phyloP scores from a whole-genome alignment of 2,797 vertebrate genomes.

The Cossypha dichroa region DNA sequence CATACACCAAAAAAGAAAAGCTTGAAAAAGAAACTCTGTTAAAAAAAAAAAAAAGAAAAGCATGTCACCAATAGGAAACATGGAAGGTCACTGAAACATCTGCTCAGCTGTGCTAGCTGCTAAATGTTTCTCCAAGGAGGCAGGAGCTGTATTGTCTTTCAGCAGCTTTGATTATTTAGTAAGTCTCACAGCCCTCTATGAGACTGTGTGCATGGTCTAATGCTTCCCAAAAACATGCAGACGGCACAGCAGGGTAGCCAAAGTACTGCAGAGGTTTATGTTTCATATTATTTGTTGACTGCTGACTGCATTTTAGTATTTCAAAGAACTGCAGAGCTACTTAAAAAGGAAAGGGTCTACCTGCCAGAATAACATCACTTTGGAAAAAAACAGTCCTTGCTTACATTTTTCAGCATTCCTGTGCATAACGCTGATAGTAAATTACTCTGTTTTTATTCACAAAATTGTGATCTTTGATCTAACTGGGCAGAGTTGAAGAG shows the following conservation, averaged over 20 bases:
- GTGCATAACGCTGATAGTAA: neutral
- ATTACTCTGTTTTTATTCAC: neutral
- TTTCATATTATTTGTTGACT: slow-evolving; percentile 6
- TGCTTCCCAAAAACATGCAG: neutral
- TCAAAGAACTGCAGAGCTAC: neutral
- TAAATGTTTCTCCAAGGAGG: slow-evolving; percentile 48
- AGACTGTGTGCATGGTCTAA: neutral
- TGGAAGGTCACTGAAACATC: slow-evolving; percentile 62
- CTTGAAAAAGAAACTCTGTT: slow-evolving; percentile 22
- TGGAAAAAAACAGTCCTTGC: neutral
- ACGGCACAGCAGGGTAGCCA: neutral
- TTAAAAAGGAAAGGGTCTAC: neutral
- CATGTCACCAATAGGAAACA: slow-evolving; percentile 51
- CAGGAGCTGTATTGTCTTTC: slow-evolving; percentile 57
- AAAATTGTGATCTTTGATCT: neutral
- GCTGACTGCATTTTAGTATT: neutral
- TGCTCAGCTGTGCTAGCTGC: slow-evolving; percentile 59
- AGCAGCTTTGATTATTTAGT: slow-evolving; percentile 68
- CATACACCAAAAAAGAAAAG: neutral
- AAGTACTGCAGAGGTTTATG: slow-evolving; percentile 15
- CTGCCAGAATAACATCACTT: neutral
- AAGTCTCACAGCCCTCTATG: slow-evolving; percentile 1
- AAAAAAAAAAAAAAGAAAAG: neutral
- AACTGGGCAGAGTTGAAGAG: neutral
- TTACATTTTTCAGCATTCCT: neutral